Conservation (phyloP, 2,113 vertebrate species). For the Thymallus thymallus region DNA sequence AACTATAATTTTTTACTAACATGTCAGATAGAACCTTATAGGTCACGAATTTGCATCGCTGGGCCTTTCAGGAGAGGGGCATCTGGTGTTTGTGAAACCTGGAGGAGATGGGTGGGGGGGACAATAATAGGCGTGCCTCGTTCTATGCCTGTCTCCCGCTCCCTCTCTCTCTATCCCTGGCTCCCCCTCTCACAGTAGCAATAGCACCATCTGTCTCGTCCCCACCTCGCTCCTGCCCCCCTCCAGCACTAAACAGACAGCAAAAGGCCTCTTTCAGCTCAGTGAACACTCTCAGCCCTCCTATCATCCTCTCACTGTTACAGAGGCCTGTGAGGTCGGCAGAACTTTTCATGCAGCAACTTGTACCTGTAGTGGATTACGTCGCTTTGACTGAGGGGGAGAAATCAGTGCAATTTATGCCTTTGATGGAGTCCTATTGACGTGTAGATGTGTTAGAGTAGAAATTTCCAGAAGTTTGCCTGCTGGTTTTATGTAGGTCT, state of each 20-base stretch:
- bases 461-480: not conserved
- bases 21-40: too few species aligned
- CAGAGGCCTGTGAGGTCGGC: not conserved
- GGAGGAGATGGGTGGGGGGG: conserved; percentile 3
- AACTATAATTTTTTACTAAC: too few species aligned
- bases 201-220: conserved; percentile 31
- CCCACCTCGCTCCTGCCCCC: not conserved
- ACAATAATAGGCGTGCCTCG: not conserved
- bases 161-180: not conserved
- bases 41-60: conserved; percentile 17
- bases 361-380: conserved; percentile 12
- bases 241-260: conserved; percentile 18
- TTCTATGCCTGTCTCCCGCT: too few species aligned
- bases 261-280: conserved; percentile 22
- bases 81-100: conserved; percentile 29
- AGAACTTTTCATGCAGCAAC: conserved; percentile 14
- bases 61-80: conserved; percentile 35
- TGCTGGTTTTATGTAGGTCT: not conserved
- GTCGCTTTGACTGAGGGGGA: not conserved
- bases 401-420: not conserved
- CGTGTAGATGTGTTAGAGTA: not conserved
- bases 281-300: not conserved
- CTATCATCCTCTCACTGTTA: not conserved
- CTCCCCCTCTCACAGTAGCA: conserved; percentile 14
- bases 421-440: not conserved